Evolutionary conservation across 2,888 invertebrate species (phyloP).

Genomic region (Mamestra brassicae): DNA sequence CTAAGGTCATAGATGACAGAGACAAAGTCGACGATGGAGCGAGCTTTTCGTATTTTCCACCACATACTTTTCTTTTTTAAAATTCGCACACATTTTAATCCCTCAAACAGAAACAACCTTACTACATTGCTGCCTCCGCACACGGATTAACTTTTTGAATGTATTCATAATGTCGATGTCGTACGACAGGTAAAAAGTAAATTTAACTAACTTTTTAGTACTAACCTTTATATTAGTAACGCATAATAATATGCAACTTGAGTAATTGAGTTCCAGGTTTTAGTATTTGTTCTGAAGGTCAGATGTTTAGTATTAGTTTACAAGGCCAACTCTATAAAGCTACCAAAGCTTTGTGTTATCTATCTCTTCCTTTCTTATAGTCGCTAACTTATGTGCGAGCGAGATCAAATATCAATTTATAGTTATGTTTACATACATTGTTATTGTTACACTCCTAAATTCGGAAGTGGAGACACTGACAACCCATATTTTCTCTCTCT

Average conservation of each 20-base stretch:
- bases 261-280: not conserved
- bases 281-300: not conserved
- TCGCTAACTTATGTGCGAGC: not conserved
- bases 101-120: no score
- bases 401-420: slow-evolving; percentile 33
- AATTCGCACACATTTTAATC: no score
- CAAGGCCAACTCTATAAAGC: slow-evolving; percentile 30
- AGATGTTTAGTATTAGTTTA: slow-evolving; percentile 17
- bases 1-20: no score
- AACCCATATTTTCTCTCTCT: slow-evolving; percentile 4
- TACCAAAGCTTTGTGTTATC: slow-evolving; percentile 39
- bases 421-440: slow-evolving; percentile 64
- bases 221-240: not conserved
- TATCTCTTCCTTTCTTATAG: slow-evolving; percentile 7
- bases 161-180: no score
- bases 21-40: no score
- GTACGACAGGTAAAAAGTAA: no score
- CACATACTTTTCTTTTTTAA: no score
- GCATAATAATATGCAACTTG: no score
- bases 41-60: no score
- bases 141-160: no score
- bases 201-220: no score
- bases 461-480: slow-evolving; percentile 15
- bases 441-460: slow-evolving; percentile 34
- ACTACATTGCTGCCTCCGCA: no score